Conservation (phyloP, 2,113 vertebrate genomes). For the Aptenodytes forsteri region DNA sequence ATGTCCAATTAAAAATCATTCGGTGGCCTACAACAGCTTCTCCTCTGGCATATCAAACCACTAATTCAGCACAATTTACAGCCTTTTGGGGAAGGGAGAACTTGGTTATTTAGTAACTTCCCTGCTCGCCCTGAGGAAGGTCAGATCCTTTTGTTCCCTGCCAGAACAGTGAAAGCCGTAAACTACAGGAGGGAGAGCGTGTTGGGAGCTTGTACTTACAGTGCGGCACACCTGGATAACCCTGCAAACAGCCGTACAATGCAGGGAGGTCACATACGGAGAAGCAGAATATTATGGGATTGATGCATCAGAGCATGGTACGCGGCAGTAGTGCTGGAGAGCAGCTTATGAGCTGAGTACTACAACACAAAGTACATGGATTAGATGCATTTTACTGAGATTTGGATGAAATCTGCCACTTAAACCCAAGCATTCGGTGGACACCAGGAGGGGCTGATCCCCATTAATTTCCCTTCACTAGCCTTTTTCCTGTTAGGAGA, state of each 20-base stretch:
- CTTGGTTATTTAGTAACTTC: constrained; percentile 67
- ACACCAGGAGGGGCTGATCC: background rate
- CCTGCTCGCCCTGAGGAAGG: constrained; percentile 53
- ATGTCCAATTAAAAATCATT: constrained; percentile 56
- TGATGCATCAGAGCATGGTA: background rate
- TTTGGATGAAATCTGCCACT: background rate
- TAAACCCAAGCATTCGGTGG: background rate
- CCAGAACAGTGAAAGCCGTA: constrained; percentile 39
- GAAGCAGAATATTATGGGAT: background rate
- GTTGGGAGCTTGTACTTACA: background rate
- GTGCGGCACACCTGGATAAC: background rate
- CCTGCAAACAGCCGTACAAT: background rate
- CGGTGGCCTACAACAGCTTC: constrained; percentile 39
- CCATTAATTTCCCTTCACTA: background rate
- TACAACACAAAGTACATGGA: background rate
- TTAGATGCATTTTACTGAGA: background rate
- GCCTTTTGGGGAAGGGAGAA: constrained; percentile 65
- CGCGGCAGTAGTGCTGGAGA: background rate
- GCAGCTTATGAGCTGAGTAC: background rate
- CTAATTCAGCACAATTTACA: constrained; percentile 74
- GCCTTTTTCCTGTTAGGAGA: background rate
- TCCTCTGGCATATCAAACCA: constrained; percentile 66
- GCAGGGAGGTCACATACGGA: background rate
- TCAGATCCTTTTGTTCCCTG: constrained; percentile 61
- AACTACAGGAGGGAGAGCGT: background rate